Percentiles rank a stretch among this genome's conserved stretches.
phyloP scores from a whole-genome alignment of 2,797 vertebrate genomes.

The Nyctibius grandis region DNA sequence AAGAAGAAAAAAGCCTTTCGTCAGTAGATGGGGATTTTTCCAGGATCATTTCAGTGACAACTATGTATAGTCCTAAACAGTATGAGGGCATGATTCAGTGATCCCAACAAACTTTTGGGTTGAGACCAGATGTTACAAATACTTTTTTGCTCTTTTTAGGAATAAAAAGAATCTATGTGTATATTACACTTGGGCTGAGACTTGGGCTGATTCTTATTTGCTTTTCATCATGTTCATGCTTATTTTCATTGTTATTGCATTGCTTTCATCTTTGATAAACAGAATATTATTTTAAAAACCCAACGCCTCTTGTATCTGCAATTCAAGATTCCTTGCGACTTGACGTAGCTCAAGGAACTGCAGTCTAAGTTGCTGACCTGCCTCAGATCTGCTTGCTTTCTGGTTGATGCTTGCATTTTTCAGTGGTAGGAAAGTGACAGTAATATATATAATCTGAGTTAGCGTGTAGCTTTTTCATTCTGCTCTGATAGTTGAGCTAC shows the following conservation, averaged over 20 bases:
- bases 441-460: not conserved
- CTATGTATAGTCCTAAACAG: not conserved
- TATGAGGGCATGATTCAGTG: not conserved
- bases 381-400: not conserved
- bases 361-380: not conserved
- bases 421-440: not conserved
- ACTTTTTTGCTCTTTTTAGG: slow-evolving; percentile 54
- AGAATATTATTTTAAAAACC: not conserved
- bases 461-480: not conserved
- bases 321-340: slow-evolving; percentile 31
- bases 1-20: not conserved
- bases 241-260: slow-evolving; percentile 58
- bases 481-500: slow-evolving; percentile 28
- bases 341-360: not conserved
- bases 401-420: slow-evolving; percentile 14
- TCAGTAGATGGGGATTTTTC: slow-evolving; percentile 22
- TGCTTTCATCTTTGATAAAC: slow-evolving; percentile 67
- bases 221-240: slow-evolving; percentile 40
- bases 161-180: slow-evolving; percentile 52
- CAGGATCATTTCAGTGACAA: not conserved
- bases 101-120: slow-evolving; percentile 44
- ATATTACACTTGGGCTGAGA: slow-evolving; percentile 11
- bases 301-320: not conserved
- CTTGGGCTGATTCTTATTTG: slow-evolving; percentile 35
- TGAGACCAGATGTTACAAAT: slow-evolving; percentile 36